These are phyloP conservation scores for Mus spicilegus DNA, from an alignment of 2,113 vertebrate species.

Conservation along the genomic window DNA sequence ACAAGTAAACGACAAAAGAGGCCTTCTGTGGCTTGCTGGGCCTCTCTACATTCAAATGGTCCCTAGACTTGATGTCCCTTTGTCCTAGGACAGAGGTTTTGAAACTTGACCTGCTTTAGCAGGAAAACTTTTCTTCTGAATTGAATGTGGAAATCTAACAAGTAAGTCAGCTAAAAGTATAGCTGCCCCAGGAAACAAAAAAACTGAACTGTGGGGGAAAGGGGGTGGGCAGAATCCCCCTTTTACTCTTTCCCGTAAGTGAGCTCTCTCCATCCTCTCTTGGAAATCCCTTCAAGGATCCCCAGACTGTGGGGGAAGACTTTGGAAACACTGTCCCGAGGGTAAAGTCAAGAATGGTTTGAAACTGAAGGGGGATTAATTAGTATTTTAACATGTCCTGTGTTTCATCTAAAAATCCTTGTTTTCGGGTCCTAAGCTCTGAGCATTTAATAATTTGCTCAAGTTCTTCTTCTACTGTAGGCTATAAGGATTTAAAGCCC, in stretches of 20 bases:
- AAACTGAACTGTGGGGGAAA: background rate
- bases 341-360: slow-evolving; percentile 61
- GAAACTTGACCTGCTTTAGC: background rate
- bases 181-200: background rate
- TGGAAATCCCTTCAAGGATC: background rate
- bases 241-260: background rate
- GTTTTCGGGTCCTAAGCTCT: slow-evolving; percentile 61
- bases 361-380: slow-evolving; percentile 58
- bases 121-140: slow-evolving; percentile 15
- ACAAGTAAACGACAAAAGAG: background rate
- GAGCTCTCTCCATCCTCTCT: background rate
- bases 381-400: slow-evolving; percentile 65
- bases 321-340: slow-evolving; percentile 55
- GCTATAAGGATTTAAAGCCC: slow-evolving; percentile 65
- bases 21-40: background rate
- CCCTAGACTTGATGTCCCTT: background rate
- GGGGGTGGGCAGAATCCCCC: background rate
- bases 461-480: slow-evolving; percentile 60
- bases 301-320: background rate
- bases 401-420: slow-evolving; percentile 62
- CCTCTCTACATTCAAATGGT: background rate
- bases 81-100: background rate
- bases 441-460: slow-evolving; percentile 62
- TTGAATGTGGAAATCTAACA: slow-evolving; percentile 3
- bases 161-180: slow-evolving; percentile 13